A percentile compares a stretch with the other conserved stretches of the same genome.
phyloP scores from a whole-genome alignment of 1,140 invertebrate species.

The Brachionus koreanus region DNA sequence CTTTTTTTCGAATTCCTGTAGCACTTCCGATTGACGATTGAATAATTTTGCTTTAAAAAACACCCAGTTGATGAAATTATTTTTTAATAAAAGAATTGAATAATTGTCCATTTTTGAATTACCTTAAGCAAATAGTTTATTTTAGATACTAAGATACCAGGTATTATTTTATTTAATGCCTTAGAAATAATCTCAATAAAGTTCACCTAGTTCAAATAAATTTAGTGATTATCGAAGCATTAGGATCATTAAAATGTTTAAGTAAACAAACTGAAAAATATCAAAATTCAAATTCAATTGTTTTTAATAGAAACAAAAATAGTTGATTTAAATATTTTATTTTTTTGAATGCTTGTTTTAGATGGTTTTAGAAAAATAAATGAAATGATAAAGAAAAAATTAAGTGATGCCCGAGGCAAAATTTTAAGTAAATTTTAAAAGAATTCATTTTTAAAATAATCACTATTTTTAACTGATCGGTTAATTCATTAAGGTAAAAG shows the following conservation, averaged over 20 bases:
- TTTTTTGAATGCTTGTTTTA: background rate
- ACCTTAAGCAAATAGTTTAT: background rate
- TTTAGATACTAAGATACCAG: background rate
- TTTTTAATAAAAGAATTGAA: background rate
- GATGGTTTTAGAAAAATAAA: too few relatives aligned
- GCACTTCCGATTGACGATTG: conserved; percentile 1
- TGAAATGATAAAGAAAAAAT: background rate
- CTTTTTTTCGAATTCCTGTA: background rate
- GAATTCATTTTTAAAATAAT: background rate
- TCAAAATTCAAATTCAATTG: background rate
- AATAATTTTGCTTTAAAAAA: background rate
- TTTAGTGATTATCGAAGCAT: background rate
- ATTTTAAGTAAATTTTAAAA: background rate
- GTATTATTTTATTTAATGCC: background rate
- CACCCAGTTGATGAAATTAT: background rate
- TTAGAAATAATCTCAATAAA: background rate
- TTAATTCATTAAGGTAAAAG: background rate
- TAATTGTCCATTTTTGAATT: background rate
- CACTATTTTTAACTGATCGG: background rate
- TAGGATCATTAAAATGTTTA: background rate
- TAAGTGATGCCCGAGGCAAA: background rate
- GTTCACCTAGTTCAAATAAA: background rate
- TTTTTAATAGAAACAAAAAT: background rate
- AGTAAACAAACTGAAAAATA: background rate
- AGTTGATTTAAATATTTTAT: background rate